Percentiles rank a stretch among this genome's conserved stretches.
These are phyloP conservation scores for Glaucopsyche alexis DNA, from an alignment of 2,888 invertebrate genomes.

Conservation along the genomic window DNA sequence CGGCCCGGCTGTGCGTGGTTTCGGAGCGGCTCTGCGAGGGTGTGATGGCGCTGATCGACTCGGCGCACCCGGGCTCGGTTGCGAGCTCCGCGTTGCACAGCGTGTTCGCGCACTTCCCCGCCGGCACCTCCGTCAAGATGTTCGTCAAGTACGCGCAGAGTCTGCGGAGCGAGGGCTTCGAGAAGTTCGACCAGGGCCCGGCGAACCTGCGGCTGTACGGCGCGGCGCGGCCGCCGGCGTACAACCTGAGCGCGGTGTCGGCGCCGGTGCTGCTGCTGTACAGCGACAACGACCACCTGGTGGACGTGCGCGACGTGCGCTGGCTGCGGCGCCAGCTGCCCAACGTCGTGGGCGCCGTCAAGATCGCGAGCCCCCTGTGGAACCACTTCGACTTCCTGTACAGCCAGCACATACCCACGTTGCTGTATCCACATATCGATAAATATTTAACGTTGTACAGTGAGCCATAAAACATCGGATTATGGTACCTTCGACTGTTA, in stretches of 20 bases:
- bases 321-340: slow-evolving; percentile 43
- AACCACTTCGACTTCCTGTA: slow-evolving; percentile 52
- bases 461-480: not conserved
- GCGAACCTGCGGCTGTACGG: slow-evolving; percentile 47
- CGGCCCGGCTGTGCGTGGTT: not conserved
- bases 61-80: slow-evolving; percentile 32
- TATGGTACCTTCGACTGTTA: too few species aligned
- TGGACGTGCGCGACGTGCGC: slow-evolving; percentile 46
- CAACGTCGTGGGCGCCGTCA: slow-evolving; percentile 41
- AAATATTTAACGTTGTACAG: slow-evolving; percentile 27
- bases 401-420: slow-evolving; percentile 27
- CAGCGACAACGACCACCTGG: slow-evolving; percentile 48
- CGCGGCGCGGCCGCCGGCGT: slow-evolving; percentile 46
- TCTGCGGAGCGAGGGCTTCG: slow-evolving; percentile 42
- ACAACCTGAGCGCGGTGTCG: slow-evolving; percentile 48
- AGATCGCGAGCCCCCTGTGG: slow-evolving; percentile 38
- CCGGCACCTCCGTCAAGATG: slow-evolving; percentile 50
- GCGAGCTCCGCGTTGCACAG: slow-evolving; percentile 33
- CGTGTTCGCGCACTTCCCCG: slow-evolving; percentile 48
- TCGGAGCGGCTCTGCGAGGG: slow-evolving; percentile 3
- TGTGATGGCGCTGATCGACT: slow-evolving; percentile 7
- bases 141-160: slow-evolving; percentile 49
- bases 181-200: slow-evolving; percentile 50
- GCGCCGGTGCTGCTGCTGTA: slow-evolving; percentile 47
- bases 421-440: slow-evolving; percentile 25